Evolutionary conservation across 2,113 vertebrate genomes (phyloP).

Genomic region (Microcebus lehilahytsara): DNA sequence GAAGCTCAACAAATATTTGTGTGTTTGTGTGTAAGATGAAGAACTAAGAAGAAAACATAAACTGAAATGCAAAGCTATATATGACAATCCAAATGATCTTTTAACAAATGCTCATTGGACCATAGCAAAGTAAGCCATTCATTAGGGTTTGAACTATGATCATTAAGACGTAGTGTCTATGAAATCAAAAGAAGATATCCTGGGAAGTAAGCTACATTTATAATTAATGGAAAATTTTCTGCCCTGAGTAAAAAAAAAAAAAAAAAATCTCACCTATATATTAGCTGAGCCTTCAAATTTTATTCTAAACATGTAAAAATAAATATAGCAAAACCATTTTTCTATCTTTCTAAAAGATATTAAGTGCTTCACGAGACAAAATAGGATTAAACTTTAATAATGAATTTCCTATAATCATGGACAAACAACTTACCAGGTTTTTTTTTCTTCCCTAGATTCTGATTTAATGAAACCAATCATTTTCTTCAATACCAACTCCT

Average conservation of each 20-base stretch:
- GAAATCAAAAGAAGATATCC: neutral
- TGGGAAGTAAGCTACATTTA: neutral
- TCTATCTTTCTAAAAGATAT: conserved; percentile 5
- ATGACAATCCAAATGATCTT: neutral
- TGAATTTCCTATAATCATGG: conserved; percentile 64
- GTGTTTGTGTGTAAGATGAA: neutral
- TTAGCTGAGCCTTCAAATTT: neutral
- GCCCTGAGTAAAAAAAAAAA: neutral
- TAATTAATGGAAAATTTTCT: conserved; percentile 28
- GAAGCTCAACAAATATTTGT: neutral
- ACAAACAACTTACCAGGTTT: conserved; percentile 57
- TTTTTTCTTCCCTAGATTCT: conserved; percentile 41
- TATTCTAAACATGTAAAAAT: conserved; percentile 46
- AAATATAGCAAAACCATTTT: conserved; percentile 39
- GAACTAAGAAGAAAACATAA: neutral
- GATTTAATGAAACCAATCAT: conserved; percentile 73
- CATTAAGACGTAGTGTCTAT: neutral
- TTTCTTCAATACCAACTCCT: conserved; percentile 74
- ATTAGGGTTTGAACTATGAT: neutral
- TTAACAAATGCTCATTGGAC: neutral
- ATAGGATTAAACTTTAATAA: conserved; percentile 65
- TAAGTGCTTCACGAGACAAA: conserved; percentile 49
- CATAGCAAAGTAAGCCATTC: neutral
- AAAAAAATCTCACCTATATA: neutral
- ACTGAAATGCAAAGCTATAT: neutral